These are phyloP conservation scores for Volucella inflata DNA, from an alignment of 2,888 invertebrate species.

Conservation along the genomic window DNA sequence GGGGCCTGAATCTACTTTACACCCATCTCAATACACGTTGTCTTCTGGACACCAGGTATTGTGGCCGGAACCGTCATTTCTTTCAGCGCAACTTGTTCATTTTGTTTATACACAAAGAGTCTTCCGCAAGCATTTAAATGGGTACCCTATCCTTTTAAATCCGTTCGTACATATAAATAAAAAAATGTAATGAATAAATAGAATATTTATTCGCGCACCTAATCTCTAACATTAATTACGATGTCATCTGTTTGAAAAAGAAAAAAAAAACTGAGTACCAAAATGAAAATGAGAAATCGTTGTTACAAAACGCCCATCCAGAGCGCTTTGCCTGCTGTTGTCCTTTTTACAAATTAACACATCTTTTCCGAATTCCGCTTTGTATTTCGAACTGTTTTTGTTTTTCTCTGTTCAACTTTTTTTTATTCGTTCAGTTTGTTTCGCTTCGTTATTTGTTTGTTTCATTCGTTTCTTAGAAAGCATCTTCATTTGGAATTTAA, in stretches of 20 bases:
- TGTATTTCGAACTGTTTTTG: conserved; percentile 1
- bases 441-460: background rate
- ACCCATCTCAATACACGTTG: no score
- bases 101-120: no score
- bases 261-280: conserved; percentile 12
- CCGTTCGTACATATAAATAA: background rate
- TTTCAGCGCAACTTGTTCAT: no score
- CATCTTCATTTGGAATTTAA: conserved; percentile 71
- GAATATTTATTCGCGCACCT: conserved; percentile 23
- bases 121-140: background rate
- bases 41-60: no score
- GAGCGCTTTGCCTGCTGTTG: conserved; percentile 7
- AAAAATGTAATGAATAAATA: background rate
- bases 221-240: conserved; percentile 48
- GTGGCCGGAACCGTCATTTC: no score
- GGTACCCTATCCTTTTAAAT: background rate
- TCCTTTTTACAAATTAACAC: conserved; percentile 59
- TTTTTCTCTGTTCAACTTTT: background rate
- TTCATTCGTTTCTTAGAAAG: conserved; percentile 35
- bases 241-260: conserved; percentile 8
- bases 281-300: conserved; percentile 9
- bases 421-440: background rate
- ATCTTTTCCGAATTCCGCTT: conserved; percentile 32
- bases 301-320: conserved; percentile 15
- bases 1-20: no score